Evolutionary conservation across 2,797 vertebrate species (phyloP).

Genomic region (Hozukius guyotensis): DNA sequence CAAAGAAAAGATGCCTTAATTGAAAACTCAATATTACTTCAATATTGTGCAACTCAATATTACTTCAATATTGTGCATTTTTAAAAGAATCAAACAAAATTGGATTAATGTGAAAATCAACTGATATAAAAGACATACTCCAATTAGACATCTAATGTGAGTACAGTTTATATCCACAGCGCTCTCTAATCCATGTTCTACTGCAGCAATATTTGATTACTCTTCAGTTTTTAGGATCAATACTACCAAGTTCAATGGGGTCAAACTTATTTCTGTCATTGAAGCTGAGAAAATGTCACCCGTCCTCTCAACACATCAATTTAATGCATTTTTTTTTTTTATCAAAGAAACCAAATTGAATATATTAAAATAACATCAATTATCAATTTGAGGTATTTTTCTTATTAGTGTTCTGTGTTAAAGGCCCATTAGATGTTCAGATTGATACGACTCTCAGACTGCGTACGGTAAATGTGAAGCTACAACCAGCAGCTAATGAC

Average conservation of each 20-base stretch:
- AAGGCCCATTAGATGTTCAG: no score
- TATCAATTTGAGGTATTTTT: no score
- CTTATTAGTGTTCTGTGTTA: no score
- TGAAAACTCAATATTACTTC: not conserved
- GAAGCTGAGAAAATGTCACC: not conserved
- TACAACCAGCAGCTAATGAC: not conserved
- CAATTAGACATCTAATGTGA: not conserved
- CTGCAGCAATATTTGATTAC: not conserved
- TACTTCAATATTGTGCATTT: no score
- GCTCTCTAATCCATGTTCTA: not conserved
- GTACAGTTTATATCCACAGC: not conserved
- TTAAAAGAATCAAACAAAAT: no score
- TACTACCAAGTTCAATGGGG: not conserved
- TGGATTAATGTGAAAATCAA: no score
- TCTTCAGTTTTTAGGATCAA: not conserved
- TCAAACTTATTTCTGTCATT: not conserved
- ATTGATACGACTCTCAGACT: no score
- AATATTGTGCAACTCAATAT: no score
- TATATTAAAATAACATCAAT: not conserved
- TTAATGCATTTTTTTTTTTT: not conserved
- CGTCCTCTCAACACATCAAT: not conserved
- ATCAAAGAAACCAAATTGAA: not conserved
- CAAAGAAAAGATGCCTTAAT: not conserved
- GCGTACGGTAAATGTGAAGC: not conserved
- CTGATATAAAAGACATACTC: not conserved